Evolutionary conservation across 2,113 vertebrate genomes (phyloP).

Genomic region (Maccullochella peelii): DNA sequence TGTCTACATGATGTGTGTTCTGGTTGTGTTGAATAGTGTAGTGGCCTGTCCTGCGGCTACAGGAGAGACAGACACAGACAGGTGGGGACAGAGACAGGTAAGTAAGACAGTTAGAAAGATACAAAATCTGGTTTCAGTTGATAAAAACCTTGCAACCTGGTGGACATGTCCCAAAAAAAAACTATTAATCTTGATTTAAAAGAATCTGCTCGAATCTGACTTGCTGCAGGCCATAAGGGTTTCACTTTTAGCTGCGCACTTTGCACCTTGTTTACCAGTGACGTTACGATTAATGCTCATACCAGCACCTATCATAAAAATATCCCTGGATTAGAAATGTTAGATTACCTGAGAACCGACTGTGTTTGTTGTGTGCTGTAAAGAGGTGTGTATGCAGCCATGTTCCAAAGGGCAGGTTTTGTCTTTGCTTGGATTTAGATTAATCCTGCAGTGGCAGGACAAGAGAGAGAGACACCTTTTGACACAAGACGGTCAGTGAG

Average conservation of each 20-base stretch:
- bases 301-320: constrained; percentile 13
- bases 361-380: neutral
- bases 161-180: neutral
- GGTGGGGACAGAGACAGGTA: neutral
- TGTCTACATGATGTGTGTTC: constrained; percentile 46
- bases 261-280: constrained; percentile 30
- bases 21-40: constrained; percentile 71
- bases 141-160: neutral
- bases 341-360: neutral
- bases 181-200: neutral
- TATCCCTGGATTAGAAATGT: neutral
- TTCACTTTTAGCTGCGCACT: constrained; percentile 7
- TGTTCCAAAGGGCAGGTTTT: neutral
- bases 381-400: neutral
- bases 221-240: neutral
- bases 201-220: neutral
- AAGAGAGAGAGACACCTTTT: neutral
- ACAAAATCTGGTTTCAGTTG: neutral
- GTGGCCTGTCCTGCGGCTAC: constrained; percentile 70
- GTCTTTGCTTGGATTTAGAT: neutral
- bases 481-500: constrained; percentile 17
- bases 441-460: neutral
- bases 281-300: neutral
- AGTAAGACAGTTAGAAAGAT: neutral
- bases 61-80: constrained; percentile 23